A percentile compares a stretch with the other conserved stretches of the same genome.
Evolutionary conservation across 2,113 vertebrate genomes (phyloP).

Genomic region (Himantopus leucocephalus): DNA sequence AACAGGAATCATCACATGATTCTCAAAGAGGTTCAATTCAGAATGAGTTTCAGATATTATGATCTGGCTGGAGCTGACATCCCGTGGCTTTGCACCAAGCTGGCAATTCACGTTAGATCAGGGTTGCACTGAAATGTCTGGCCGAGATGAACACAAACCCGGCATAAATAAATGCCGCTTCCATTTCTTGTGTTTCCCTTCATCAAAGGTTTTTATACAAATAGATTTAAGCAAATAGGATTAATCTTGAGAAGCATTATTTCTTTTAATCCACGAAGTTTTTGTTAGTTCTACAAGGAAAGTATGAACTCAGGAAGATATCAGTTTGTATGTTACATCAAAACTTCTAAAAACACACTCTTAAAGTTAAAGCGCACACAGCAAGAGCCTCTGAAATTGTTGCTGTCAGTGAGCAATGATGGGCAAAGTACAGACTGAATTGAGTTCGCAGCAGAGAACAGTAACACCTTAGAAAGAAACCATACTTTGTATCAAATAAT

Average conservation of each 20-base stretch:
- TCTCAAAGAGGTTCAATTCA: not conserved
- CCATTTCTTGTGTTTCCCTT: not conserved
- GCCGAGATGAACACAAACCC: not conserved
- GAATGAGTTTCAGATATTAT: not conserved
- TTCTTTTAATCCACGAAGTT: not conserved
- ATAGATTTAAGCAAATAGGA: not conserved
- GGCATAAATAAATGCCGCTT: not conserved
- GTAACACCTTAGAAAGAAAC: not conserved
- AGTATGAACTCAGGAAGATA: not conserved
- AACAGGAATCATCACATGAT: not conserved
- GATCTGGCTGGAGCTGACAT: not conserved
- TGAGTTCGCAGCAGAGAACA: not conserved
- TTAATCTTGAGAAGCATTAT: constrained; percentile 8
- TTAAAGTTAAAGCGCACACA: not conserved
- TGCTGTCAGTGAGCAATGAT: not conserved
- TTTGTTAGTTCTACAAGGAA: not conserved
- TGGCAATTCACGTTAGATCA: constrained; percentile 17
- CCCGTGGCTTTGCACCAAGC: not conserved
- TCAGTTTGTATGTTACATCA: not conserved
- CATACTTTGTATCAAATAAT: not conserved
- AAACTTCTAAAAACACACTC: not conserved
- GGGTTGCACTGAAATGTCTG: not conserved
- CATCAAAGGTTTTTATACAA: not conserved
- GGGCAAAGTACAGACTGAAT: not conserved
- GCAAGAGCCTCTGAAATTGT: not conserved